phyloP scores from a whole-genome alignment of 2,888 invertebrate species.

The Priocnemis perturbator region DNA sequence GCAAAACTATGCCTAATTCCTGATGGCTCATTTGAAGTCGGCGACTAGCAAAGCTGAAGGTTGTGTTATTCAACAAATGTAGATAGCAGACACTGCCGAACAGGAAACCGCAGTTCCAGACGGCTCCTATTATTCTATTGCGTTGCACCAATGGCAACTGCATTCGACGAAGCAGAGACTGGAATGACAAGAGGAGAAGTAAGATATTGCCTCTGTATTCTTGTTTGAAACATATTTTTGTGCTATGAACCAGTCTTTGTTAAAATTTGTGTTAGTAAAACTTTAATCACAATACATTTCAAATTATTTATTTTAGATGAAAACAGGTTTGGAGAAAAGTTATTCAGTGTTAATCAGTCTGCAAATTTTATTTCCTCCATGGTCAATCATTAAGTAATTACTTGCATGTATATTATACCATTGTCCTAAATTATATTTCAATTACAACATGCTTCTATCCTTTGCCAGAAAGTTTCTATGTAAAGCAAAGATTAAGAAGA shows the following conservation, averaged over 20 bases:
- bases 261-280: background rate
- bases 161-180: constrained; percentile 61
- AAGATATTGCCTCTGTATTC: too few relatives aligned
- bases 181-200: constrained; percentile 3
- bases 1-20: constrained; percentile 52
- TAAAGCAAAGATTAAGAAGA: too few relatives aligned
- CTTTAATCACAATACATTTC: constrained; percentile 1
- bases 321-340: background rate
- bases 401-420: too few relatives aligned
- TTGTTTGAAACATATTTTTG: background rate
- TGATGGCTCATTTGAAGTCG: constrained; percentile 40
- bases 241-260: background rate
- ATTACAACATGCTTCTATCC: too few relatives aligned
- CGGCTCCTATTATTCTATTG: constrained; percentile 55
- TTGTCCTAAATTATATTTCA: too few relatives aligned
- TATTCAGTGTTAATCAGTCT: too few relatives aligned
- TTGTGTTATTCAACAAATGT: constrained; percentile 35
- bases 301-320: background rate
- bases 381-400: too few relatives aligned
- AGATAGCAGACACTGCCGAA: constrained; percentile 58
- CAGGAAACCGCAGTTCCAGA: constrained; percentile 60
- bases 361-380: too few relatives aligned
- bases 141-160: constrained; percentile 52
- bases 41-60: constrained; percentile 31
- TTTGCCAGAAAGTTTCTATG: too few relatives aligned